A percentile compares a stretch with the other conserved stretches of the same genome.
Evolutionary conservation across 2,888 invertebrate genomes (phyloP).

Genomic region (Agrochola lychnidis): DNA sequence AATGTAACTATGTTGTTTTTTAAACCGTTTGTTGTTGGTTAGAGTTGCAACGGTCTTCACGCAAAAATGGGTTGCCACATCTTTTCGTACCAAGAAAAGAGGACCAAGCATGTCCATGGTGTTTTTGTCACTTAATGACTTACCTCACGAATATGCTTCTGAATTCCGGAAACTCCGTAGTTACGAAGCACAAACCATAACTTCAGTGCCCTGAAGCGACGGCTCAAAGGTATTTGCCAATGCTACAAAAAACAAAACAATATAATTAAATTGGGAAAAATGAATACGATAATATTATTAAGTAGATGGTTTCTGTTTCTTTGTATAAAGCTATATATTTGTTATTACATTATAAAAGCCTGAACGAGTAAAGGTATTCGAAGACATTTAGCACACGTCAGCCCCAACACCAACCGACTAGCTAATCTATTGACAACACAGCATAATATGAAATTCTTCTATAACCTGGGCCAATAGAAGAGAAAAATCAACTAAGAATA

Average conservation of each 20-base stretch:
- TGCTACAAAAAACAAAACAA: slow-evolving; percentile 91
- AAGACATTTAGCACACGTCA: neutral
- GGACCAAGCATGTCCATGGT: neutral
- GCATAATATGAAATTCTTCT: neutral
- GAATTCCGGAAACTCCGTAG: slow-evolving; percentile 97
- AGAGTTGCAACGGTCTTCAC: neutral
- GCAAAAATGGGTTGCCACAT: neutral
- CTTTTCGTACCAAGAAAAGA: neutral
- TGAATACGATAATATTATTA: neutral
- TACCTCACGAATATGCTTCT: slow-evolving; percentile 98
- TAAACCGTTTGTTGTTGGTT: neutral
- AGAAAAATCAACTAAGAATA: neutral
- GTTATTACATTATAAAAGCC: too few species aligned
- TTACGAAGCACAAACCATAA: slow-evolving; percentile 99
- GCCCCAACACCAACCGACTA: neutral
- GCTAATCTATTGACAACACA: neutral
- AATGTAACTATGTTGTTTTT: too few species aligned
- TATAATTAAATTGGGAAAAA: neutral
- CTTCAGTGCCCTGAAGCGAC: slow-evolving; percentile 97
- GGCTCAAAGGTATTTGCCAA: slow-evolving; percentile 99
- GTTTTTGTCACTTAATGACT: slow-evolving; percentile 42
- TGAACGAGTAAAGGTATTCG: too few species aligned
- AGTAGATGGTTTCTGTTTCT: neutral
- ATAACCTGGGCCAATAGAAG: neutral
- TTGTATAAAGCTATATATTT: neutral